Evolutionary conservation across 2,888 invertebrate species (phyloP), one percentile per base, ranked within the genome.

Genomic region (Gastrophysa polygoni): DNA sequence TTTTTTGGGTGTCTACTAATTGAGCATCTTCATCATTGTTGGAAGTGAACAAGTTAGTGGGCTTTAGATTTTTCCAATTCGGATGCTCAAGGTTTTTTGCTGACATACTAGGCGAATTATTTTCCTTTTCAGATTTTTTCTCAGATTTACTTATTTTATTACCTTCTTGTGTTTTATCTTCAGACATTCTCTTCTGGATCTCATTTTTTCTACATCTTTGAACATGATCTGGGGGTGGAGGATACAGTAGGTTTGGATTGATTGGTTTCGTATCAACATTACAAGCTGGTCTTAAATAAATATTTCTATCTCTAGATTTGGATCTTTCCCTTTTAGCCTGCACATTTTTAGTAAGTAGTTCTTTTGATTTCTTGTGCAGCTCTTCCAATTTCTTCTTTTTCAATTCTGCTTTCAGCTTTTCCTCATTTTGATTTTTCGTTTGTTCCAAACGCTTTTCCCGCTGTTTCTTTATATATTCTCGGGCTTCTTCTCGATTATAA

Each of bases 391-490:
- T 82, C 67, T 83, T 80, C 64, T 83, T 82, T 52, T 82, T 81
- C 57, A 82, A 75, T 57, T 84, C 81, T 24, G 64, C 66, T 11
- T 64, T 63, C 18, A 62, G 57, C 50, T 66, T 61, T 49, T 74
- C 68, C 20, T 71, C 71, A n/a, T 71, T 69, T 59, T 83, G 80
- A 57, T 78, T 75, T 63, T 80, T 77, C 59, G 78, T 70, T 61
- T 80, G 76, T 55, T 80, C 77, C 44, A 78, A 75, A 8, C 86
- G 77, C 69, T 84, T 84, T 59, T 83, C 82, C 69, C 81, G 83
- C 74, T 87, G 86, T 68, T 83, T 84, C 67, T 82, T 82, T 68
- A 88, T 87, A 73, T 82, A 88, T 65, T 83, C 82, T 3, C 85
- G 78, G 0, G 86, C 83, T 67, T 83, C 82, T 55, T 84, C 82